Base-by-base conservation (phyloP, 2,888 invertebrate genomes). In the Caprella mutica region DNA sequence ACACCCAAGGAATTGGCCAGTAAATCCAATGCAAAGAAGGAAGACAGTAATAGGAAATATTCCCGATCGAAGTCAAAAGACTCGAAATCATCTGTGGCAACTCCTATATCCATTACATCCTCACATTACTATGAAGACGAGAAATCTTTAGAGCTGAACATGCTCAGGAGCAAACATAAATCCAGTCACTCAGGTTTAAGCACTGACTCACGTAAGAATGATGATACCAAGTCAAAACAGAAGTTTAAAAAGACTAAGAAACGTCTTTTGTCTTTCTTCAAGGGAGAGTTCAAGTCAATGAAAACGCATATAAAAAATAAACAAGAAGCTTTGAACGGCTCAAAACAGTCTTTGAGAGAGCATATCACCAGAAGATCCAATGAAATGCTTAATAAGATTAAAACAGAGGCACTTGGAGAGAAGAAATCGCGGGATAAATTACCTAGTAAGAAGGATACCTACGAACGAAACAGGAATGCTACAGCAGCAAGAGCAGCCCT, bases 111-210 rank as follows among this genome's bases (percentile, higher is more conserved):
- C 12, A 12, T n/a, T n/a, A n/a, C 21, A 9, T 48, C 48, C 8
- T 48, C 48, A 30, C 48, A 48, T n/a, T 48, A 48, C 30, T 48
- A 48, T 21, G 48, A 48, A 30, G 48, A 48, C 21, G 48, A 48
- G 19, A 48, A 30, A 29, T 30, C 48, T 21, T 30, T 48, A 1
- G 48, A 48, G 30, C 5, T 48, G 17, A 48, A 48, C 30, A 30
- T 30, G 8, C 24, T 48, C n/a, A 29, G 48, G 21, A 48, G 30
- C 24, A 21, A 48, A 5, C 19, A 21, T 19, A 14, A 17, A 29
- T 30, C n/a, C 21, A 6, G 17, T 9, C 29, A 27, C 29, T 19
- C 27, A 19, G 30, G 9, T 29, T 9, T 30, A 17, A 14, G 6
- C 3, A 19, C 27, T 5, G 24, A 21, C 6, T 9, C 29, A n/a